These are phyloP conservation scores for Scolopax rusticola DNA, from an alignment of 2,797 vertebrate genomes.

Conservation along the genomic window DNA sequence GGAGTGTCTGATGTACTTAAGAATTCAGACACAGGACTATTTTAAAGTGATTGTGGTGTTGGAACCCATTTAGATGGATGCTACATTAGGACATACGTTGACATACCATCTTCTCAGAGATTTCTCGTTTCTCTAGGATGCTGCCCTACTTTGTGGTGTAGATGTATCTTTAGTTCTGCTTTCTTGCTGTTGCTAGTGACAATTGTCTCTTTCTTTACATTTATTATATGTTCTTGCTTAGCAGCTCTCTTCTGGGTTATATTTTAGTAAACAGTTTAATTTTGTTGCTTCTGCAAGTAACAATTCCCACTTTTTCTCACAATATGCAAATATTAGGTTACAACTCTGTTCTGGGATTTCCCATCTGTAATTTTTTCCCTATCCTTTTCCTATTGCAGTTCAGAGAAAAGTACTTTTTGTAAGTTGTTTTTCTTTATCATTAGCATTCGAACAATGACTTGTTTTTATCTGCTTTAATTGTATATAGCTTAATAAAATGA, in stretches of 20 bases:
- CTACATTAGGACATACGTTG: no score
- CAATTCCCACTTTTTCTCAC: not conserved
- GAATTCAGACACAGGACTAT: not conserved
- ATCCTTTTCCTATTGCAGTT: constrained; percentile 6
- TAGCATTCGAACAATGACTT: not conserved
- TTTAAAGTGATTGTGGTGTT: not conserved
- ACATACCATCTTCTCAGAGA: not conserved
- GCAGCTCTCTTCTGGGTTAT: not conserved
- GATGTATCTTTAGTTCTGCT: not conserved
- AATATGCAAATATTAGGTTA: not conserved
- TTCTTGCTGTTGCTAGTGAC: not conserved
- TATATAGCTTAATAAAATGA: not conserved
- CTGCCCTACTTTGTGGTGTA: not conserved
- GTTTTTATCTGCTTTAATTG: not conserved
- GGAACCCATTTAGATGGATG: not conserved
- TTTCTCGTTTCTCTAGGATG: not conserved
- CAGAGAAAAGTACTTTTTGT: not conserved
- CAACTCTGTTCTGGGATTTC: not conserved
- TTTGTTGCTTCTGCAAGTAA: not conserved
- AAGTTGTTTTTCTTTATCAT: not conserved
- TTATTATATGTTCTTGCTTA: not conserved
- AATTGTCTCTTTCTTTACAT: not conserved
- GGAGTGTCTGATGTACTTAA: not conserved
- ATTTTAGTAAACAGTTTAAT: not conserved
- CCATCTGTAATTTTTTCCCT: not conserved